These are phyloP conservation scores for Nesidiocoris tenuis DNA, from an alignment of 2,888 invertebrate genomes.

Conservation along the genomic window DNA sequence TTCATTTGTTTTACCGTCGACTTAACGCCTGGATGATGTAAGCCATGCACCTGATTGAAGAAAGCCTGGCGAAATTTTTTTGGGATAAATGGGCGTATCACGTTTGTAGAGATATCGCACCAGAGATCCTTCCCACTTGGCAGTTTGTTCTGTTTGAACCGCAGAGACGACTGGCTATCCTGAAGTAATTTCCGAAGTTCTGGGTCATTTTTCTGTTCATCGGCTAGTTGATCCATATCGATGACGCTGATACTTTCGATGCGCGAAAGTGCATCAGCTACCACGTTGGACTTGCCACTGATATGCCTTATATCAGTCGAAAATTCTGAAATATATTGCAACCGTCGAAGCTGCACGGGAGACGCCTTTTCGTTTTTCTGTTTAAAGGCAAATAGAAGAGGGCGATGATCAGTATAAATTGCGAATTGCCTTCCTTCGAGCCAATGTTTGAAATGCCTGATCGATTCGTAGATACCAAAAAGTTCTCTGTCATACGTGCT, in stretches of 20 bases:
- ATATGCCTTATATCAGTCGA: too few species aligned
- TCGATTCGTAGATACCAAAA: conserved; percentile 48
- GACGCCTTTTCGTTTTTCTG: conserved; percentile 46
- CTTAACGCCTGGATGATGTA: conserved; percentile 25
- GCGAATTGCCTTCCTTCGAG: conserved; percentile 47
- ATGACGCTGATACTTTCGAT: too few species aligned
- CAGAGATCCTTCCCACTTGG: conserved; percentile 8
- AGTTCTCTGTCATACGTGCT: conserved; percentile 54
- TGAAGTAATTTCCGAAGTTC: neutral
- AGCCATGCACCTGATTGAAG: conserved; percentile 11
- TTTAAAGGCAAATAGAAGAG: too few species aligned
- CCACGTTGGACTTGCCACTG: too few species aligned
- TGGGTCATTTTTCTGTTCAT: conserved; percentile 1
- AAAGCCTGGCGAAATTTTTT: conserved; percentile 9
- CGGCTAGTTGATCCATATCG: too few species aligned
- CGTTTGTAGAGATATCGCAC: conserved; percentile 27
- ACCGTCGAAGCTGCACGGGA: conserved; percentile 49
- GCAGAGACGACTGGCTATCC: neutral
- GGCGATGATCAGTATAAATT: too few species aligned
- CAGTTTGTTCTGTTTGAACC: neutral
- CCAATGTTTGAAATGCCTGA: conserved; percentile 44
- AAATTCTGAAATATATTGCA: too few species aligned
- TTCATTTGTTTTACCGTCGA: conserved; percentile 36
- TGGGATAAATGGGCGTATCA: conserved; percentile 16
- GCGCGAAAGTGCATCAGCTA: too few species aligned